phyloP scores from a whole-genome alignment of 2,113 vertebrate genomes.

The Raja brachyura region DNA sequence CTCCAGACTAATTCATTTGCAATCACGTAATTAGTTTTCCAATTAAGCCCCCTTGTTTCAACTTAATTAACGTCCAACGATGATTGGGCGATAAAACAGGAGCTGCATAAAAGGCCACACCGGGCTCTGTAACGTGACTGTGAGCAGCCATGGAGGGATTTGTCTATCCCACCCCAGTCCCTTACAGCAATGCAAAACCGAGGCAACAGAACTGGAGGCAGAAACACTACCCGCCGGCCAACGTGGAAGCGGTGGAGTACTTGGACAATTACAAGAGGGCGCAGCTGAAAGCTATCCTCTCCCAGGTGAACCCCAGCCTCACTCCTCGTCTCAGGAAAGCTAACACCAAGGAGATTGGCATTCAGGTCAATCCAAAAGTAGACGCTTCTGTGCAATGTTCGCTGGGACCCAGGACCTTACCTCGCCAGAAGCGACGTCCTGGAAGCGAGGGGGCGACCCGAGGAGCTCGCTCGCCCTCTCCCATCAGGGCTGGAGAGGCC shows the following conservation, averaged over 20 bases:
- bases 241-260: conserved; percentile 57
- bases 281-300: conserved; percentile 65
- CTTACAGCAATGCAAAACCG: conserved; percentile 46
- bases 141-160: conserved; percentile 64
- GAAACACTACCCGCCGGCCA: conserved; percentile 46
- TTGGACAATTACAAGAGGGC: conserved; percentile 64
- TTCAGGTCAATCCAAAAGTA: conserved; percentile 77
- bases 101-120: background rate
- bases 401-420: conserved; percentile 69
- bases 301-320: conserved; percentile 61
- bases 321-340: conserved; percentile 45
- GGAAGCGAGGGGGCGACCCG: background rate
- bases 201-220: conserved; percentile 60
- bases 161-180: conserved; percentile 48
- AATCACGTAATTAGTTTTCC: background rate
- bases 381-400: conserved; percentile 77
- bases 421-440: conserved; percentile 43
- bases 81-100: background rate
- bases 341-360: conserved; percentile 70
- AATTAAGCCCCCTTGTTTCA: background rate
- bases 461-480: background rate
- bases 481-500: background rate
- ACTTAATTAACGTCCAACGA: background rate
- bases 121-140: background rate
- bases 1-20: too few species aligned